Conservation (phyloP, 2,888 invertebrate genomes). For the Cephus nigrinus region DNA sequence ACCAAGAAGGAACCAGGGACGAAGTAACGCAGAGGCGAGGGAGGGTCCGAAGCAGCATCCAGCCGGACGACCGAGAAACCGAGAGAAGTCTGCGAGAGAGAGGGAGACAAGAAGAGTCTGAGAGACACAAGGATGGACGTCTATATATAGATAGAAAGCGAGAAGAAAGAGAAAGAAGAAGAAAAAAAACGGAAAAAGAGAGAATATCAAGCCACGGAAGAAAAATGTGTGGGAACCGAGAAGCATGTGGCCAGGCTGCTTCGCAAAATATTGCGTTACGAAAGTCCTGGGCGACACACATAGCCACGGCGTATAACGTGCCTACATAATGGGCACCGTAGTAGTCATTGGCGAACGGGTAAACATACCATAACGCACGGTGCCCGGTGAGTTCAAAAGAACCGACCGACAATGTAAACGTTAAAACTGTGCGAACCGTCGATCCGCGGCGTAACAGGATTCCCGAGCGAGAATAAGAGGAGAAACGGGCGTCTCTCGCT, state of each 20-base stretch:
- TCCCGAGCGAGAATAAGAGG: background rate
- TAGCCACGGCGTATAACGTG: background rate
- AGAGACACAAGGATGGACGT: background rate
- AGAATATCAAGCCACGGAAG: slow-evolving; percentile 21
- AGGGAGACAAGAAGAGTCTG: slow-evolving; percentile 25
- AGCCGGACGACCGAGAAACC: slow-evolving; percentile 14
- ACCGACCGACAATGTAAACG: background rate
- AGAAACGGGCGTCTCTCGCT: background rate
- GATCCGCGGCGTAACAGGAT: background rate
- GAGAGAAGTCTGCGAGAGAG: slow-evolving; percentile 1
- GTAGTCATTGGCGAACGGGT: background rate
- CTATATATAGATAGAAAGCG: slow-evolving; percentile 6
- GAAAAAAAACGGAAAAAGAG: slow-evolving; percentile 8
- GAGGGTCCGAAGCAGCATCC: background rate
- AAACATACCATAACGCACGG: background rate
- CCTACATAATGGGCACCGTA: background rate
- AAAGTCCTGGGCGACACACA: slow-evolving; percentile 12
- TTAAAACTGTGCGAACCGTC: background rate
- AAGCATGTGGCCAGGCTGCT: slow-evolving; percentile 54
- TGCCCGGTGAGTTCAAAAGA: slow-evolving; percentile 12
- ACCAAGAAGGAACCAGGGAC: background rate
- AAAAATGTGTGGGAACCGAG: slow-evolving; percentile 59
- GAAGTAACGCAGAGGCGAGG: background rate
- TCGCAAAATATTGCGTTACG: slow-evolving; percentile 56
- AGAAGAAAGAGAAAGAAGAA: slow-evolving; percentile 13